Evolutionary conservation across 2,888 invertebrate genomes (phyloP).

Genomic region (Nipponacmea schrenckii): DNA sequence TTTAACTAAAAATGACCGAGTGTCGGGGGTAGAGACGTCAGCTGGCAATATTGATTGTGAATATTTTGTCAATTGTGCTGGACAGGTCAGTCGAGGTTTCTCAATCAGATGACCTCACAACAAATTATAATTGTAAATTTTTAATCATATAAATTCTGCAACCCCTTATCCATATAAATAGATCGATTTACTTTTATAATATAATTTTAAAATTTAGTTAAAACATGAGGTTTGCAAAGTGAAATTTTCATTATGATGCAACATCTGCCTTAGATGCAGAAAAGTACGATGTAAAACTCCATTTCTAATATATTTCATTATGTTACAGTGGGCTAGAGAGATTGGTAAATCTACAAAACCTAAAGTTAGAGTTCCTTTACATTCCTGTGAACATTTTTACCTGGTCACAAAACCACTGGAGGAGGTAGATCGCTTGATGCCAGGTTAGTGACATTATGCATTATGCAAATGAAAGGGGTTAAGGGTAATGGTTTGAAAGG

Average conservation of each 20-base stretch:
- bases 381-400: conserved; percentile 95
- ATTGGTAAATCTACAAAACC: conserved; percentile 88
- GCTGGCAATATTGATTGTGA: conserved; percentile 81
- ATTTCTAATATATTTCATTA: too few species aligned
- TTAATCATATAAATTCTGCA: too few species aligned
- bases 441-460: conserved; percentile 76
- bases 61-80: conserved; percentile 94
- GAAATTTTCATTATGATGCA: too few species aligned
- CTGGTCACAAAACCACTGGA: conserved; percentile 86
- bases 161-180: too few species aligned
- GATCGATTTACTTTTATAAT: too few species aligned
- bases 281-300: too few species aligned
- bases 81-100: conserved; percentile 75
- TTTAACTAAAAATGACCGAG: conserved; percentile 72
- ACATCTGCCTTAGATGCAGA: too few species aligned
- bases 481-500: too few species aligned
- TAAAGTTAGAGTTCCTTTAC: conserved; percentile 86
- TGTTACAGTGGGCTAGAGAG: conserved; percentile 82
- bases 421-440: conserved; percentile 82
- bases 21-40: conserved; percentile 74
- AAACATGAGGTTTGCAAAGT: too few species aligned
- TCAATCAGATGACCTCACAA: neutral
- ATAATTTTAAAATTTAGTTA: too few species aligned
- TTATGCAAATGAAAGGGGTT: too few species aligned
- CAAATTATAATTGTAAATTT: too few species aligned